These are phyloP conservation scores for Leucania comma DNA, from an alignment of 2,888 invertebrate species.

Conservation along the genomic window DNA sequence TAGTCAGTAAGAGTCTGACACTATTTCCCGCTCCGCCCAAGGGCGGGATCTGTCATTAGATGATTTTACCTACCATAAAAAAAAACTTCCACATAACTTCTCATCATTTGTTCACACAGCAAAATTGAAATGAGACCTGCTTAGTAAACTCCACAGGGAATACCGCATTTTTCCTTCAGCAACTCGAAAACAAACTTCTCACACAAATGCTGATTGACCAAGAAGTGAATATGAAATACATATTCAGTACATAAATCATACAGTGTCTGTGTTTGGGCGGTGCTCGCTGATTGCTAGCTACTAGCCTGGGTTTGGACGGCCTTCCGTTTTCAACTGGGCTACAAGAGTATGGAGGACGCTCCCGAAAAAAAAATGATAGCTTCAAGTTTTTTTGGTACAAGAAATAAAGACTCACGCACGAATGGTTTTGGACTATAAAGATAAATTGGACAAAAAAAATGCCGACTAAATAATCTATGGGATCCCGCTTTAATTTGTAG, in stretches of 20 bases:
- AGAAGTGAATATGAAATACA: slow-evolving; percentile 53
- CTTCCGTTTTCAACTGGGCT: slow-evolving; percentile 64
- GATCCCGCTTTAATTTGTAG: no score
- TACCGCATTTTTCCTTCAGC: not conserved
- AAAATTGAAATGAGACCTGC: not conserved
- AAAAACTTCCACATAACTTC: not conserved
- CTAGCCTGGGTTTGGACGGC: slow-evolving; percentile 52
- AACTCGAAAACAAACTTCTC: slow-evolving; percentile 12
- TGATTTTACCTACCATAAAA: no score
- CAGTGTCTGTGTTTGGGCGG: slow-evolving; percentile 59
- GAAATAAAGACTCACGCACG: not conserved
- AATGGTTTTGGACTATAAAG: no score
- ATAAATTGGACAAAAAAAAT: no score
- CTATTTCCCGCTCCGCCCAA: no score
- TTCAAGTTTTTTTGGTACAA: not conserved
- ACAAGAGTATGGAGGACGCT: slow-evolving; percentile 20
- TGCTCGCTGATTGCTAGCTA: slow-evolving; percentile 63
- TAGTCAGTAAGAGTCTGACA: no score
- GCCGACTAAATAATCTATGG: no score
- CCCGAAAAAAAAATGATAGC: not conserved
- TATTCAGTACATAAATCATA: slow-evolving; percentile 60
- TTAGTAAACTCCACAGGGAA: not conserved
- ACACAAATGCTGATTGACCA: slow-evolving; percentile 34
- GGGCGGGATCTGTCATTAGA: no score
- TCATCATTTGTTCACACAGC: not conserved